Evolutionary conservation across 2,797 vertebrate species (phyloP).

Genomic region (Macropodus opercularis): DNA sequence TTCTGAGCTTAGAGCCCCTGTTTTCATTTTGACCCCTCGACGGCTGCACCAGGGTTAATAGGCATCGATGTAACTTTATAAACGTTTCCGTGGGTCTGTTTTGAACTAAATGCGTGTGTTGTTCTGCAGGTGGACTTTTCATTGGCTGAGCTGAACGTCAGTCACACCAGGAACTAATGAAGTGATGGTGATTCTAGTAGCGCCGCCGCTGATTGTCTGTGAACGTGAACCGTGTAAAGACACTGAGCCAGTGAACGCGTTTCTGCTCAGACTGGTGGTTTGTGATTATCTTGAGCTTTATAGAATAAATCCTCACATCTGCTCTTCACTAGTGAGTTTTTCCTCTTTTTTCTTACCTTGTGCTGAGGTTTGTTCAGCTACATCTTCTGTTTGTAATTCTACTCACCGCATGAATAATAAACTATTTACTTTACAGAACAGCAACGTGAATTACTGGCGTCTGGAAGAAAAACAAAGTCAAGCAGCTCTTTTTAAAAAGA

Average conservation of each 20-base stretch:
- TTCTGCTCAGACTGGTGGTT: conserved; percentile 6
- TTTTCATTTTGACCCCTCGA: too few species aligned
- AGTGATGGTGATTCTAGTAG: not conserved
- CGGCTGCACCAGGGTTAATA: too few species aligned
- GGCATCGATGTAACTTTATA: too few species aligned
- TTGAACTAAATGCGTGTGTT: too few species aligned
- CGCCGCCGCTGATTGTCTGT: not conserved
- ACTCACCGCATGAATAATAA: too few species aligned
- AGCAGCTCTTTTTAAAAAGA: conserved; percentile 86
- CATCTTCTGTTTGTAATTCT: too few species aligned
- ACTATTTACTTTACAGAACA: not conserved
- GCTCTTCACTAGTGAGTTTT: too few species aligned
- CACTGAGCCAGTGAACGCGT: conserved; percentile 32
- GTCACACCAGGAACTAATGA: not conserved
- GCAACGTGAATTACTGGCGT: not conserved
- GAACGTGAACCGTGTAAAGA: conserved; percentile 4
- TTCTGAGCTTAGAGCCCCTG: too few species aligned
- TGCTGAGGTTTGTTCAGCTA: too few species aligned
- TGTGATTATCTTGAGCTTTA: conserved; percentile 1
- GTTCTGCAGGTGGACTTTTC: conserved; percentile 79
- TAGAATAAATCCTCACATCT: not conserved
- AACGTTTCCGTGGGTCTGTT: too few species aligned
- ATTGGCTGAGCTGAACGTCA: conserved; percentile 68
- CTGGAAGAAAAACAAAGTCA: conserved; percentile 78
- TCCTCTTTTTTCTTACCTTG: too few species aligned